A percentile compares a stretch with the other conserved stretches of the same genome.
These are phyloP conservation scores for Tetrax tetrax DNA, from an alignment of 2,113 vertebrate genomes.

Conservation along the genomic window DNA sequence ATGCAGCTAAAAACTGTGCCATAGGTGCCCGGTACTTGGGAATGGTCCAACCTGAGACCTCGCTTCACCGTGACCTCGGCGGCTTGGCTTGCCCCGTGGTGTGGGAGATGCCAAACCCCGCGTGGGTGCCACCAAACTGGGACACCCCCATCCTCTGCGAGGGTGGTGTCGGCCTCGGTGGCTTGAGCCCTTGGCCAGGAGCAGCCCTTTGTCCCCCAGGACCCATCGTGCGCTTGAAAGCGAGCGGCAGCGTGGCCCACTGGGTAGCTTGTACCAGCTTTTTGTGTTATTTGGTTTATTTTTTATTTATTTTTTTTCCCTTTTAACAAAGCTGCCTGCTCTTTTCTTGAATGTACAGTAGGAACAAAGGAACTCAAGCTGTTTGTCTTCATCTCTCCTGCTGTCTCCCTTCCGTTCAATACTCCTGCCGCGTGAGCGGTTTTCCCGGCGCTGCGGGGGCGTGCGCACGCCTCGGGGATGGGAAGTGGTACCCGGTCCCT, in stretches of 20 bases:
- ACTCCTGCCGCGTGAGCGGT: accelerated
- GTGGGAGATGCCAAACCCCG: neutral
- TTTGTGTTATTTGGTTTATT: neutral
- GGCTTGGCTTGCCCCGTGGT: accelerated
- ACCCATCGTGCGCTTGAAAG: accelerated
- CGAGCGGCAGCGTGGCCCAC: accelerated
- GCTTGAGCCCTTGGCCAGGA: neutral
- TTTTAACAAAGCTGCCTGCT: neutral
- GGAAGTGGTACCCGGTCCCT: neutral
- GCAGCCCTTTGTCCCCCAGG: neutral
- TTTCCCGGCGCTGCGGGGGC: neutral
- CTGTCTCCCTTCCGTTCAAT: neutral
- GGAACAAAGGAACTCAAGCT: conserved; percentile 18
- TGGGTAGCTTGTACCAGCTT: neutral
- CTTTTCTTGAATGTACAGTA: neutral
- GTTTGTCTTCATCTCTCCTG: conserved; percentile 3
- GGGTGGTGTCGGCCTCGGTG: neutral
- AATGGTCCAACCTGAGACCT: accelerated
- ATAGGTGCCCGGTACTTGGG: accelerated
- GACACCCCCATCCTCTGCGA: accelerated
- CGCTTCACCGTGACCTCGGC: accelerated
- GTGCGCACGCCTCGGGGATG: accelerated
- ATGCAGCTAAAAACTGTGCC: accelerated
- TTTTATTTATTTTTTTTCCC: neutral
- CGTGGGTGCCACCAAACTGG: accelerated